Evolutionary conservation across 2,888 invertebrate genomes (phyloP).

Genomic region (Gastrophysa polygoni): DNA sequence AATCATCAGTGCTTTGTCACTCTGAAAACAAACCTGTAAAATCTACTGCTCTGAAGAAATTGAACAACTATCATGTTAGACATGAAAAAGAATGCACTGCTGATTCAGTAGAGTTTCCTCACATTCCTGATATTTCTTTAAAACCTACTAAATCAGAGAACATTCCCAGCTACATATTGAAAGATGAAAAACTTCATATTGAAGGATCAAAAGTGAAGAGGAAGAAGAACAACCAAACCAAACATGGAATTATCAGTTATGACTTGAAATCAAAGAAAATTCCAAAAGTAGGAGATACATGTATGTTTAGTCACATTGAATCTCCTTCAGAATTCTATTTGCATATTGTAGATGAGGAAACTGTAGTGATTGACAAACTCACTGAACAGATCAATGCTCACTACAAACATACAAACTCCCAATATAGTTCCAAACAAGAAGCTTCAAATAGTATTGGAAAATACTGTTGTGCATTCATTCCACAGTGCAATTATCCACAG

Average conservation of each 20-base stretch:
- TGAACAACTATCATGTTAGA: slow-evolving; percentile 20
- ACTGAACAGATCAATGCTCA: slow-evolving; percentile 30
- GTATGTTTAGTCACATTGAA: slow-evolving; percentile 41
- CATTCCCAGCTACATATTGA: not conserved
- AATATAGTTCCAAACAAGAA: slow-evolving; percentile 36
- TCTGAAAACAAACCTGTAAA: not conserved
- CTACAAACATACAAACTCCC: slow-evolving; percentile 19
- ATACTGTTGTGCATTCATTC: slow-evolving; percentile 38
- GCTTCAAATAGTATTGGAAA: slow-evolving; percentile 36
- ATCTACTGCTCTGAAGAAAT: slow-evolving; percentile 28
- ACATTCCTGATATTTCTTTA: slow-evolving; percentile 21
- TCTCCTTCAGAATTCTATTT: slow-evolving; percentile 46
- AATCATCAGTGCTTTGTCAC: not conserved
- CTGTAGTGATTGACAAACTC: slow-evolving; percentile 25
- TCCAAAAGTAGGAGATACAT: slow-evolving; percentile 28
- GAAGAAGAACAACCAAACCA: slow-evolving; percentile 17
- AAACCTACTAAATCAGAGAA: slow-evolving; percentile 6
- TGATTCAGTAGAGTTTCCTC: slow-evolving; percentile 8
- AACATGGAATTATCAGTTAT: slow-evolving; percentile 18
- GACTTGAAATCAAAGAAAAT: slow-evolving; percentile 13
- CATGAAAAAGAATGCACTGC: slow-evolving; percentile 18
- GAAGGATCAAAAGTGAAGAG: slow-evolving; percentile 18
- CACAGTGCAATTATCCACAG: slow-evolving; percentile 24
- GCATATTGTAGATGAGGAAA: slow-evolving; percentile 36
- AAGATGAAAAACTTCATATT: not conserved